phyloP scores from a whole-genome alignment of 2,113 vertebrate genomes.

The Passer domesticus region DNA sequence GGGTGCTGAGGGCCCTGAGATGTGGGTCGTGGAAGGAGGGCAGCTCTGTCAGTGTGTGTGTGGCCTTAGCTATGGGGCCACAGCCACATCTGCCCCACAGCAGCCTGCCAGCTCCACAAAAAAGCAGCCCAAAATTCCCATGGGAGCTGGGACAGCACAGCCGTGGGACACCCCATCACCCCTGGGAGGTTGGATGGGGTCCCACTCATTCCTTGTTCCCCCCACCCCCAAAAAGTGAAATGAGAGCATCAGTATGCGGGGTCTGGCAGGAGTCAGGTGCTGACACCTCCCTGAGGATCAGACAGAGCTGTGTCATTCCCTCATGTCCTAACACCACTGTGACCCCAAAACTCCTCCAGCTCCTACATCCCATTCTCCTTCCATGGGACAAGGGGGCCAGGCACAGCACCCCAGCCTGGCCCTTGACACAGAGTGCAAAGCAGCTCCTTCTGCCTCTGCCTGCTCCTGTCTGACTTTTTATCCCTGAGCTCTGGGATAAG shows the following conservation, averaged over 20 bases:
- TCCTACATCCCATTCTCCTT: not conserved
- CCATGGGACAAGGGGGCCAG: fast-evolving
- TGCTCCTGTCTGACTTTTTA: not conserved
- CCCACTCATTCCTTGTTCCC: not conserved
- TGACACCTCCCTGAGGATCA: not conserved
- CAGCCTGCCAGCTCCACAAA: not conserved
- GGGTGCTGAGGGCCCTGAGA: not conserved
- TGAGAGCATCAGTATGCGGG: not conserved
- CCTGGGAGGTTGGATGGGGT: not conserved
- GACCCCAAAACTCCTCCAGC: not conserved
- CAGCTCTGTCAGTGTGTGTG: fast-evolving
- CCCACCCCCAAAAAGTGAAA: not conserved
- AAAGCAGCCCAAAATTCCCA: not conserved
- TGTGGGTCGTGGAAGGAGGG: not conserved
- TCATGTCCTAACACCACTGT: not conserved
- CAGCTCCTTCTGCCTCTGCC: not conserved
- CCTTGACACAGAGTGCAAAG: not conserved
- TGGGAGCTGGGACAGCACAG: not conserved
- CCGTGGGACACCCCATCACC: not conserved
- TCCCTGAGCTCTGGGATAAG: not conserved
- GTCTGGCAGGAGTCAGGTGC: fast-evolving
- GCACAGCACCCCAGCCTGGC: not conserved
- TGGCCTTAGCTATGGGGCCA: not conserved
- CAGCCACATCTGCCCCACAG: not conserved
- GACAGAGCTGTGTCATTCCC: not conserved